Conservation (phyloP, 37 sponge, comb jelly and placozoan genomes). For the Ephydatia muelleri region DNA sequence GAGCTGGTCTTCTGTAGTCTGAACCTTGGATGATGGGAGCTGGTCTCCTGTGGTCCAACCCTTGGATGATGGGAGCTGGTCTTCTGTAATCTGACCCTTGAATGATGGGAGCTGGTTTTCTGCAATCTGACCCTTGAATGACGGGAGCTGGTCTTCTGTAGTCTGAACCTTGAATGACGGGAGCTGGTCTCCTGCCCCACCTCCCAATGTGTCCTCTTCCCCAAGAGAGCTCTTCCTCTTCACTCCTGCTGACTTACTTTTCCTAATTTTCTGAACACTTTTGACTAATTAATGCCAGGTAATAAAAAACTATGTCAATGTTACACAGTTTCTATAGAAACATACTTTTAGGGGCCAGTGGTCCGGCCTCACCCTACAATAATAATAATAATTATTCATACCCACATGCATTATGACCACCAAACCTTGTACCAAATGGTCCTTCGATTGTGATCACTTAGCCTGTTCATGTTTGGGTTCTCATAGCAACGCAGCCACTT, state of each 20-base stretch:
- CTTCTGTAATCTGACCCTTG: not conserved
- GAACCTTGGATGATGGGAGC: not conserved
- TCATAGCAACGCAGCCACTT: slow-evolving; percentile 89
- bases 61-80: too few species aligned
- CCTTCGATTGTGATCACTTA: slow-evolving; percentile 77
- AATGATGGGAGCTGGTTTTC: not conserved
- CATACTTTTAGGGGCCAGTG: slow-evolving; percentile 69
- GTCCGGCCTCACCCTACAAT: slow-evolving; percentile 58
- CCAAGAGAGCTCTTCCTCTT: not conserved
- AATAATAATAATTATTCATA: not conserved
- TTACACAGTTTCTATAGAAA: not conserved
- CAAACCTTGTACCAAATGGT: slow-evolving; percentile 82
- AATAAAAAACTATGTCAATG: not conserved
- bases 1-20: not conserved
- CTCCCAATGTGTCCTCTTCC: not conserved
- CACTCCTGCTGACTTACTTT: not conserved
- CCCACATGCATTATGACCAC: not conserved
- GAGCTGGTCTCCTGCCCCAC: not conserved
- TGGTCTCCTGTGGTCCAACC: not conserved
- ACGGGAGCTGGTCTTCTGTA: too few species aligned
- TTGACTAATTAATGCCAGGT: not conserved
- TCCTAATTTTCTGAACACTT: not conserved
- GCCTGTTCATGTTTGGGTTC: slow-evolving; percentile 71
- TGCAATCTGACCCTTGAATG: too few species aligned
- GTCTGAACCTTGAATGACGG: too few species aligned